Base-by-base conservation (phyloP, 2,888 invertebrate genomes). In the Leptogaster cylindrica region DNA sequence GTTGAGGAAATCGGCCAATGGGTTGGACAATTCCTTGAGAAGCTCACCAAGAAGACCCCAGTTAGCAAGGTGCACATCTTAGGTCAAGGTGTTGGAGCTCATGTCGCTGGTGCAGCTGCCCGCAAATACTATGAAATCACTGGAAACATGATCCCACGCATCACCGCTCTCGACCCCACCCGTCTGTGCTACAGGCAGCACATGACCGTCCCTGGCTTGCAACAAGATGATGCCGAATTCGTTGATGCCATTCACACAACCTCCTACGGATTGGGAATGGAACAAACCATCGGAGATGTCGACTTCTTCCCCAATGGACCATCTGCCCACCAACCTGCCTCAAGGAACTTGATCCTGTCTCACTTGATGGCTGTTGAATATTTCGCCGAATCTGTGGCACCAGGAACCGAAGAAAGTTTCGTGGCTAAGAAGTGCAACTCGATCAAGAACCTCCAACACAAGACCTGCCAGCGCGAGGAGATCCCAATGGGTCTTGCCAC, bases 321-420 rank as follows among this genome's bases (percentile, higher is more conserved):
- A n/a, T 23, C 36, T 5, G 23, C 39, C 20, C 36, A 36, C 4
- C 55, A 55, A n/a, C 76, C 78, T 68, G 79, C 78, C 6, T 73
- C 77, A 6, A 71, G 75, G 2, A 77, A 78, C 50, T 74, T 79
- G 58, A 65, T 79, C 2, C 77, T 79, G 64, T 76, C 80, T 10
- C 70, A 77, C 18, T 73, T 77, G 71, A 76, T 75, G 14, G 76
- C 80, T 48, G 73, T 77, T 18, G 74, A 76, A 64, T 80, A 77
- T 72, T 81, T 73, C 20, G 79, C 80, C 55, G 81, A 81, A 69
- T 74, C 81, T 1, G 78, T 81, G 3, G 72, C 74, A n/a, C 78
- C 78, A 2, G 79, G 78, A 10, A 75, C 75, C 28, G 80, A 78
- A 70, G 76, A 75, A 65, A 78, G 75, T 71, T 81, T 80, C 75